phyloP scores from a whole-genome alignment of 2,797 vertebrate genomes.

The Labeo calbasu region DNA sequence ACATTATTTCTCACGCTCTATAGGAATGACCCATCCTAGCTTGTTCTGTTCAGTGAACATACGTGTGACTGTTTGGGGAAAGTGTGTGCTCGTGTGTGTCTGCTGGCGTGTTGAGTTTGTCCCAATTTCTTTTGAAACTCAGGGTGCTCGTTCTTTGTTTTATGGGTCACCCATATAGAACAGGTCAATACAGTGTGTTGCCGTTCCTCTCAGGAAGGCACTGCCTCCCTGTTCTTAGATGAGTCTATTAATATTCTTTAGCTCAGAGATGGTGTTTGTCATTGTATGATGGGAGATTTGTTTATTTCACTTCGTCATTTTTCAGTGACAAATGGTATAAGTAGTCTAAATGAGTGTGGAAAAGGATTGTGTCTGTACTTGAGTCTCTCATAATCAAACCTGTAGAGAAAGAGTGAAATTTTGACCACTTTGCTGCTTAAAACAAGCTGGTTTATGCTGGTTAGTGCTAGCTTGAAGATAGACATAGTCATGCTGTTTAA shows the following conservation, averaged over 20 bases:
- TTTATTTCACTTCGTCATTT: background rate
- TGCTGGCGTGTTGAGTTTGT: constrained; percentile 42
- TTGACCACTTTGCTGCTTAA: background rate
- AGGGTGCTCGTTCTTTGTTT: constrained; percentile 68
- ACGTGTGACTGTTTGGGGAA: constrained; percentile 1
- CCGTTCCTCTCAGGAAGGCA: constrained; percentile 36
- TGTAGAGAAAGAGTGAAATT: background rate
- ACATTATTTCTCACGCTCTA: constrained; percentile 57
- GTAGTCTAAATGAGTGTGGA: background rate
- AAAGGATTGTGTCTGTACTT: background rate
- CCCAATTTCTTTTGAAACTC: constrained; percentile 56
- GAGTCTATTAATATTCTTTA: constrained; percentile 44
- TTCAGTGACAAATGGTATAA: background rate
- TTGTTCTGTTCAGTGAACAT: constrained; percentile 4
- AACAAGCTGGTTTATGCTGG: background rate
- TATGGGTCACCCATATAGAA: constrained; percentile 77
- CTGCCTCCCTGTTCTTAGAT: constrained; percentile 22
- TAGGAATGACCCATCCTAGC: constrained; percentile 59
- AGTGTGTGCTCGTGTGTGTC: constrained; percentile 9
- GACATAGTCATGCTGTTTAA: constrained; percentile 24
- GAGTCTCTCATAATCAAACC: background rate
- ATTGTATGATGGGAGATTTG: background rate
- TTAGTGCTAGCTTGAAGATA: background rate
- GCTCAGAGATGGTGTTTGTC: constrained; percentile 36
- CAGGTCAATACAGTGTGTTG: constrained; percentile 50